phyloP scores from a whole-genome alignment of 2,888 invertebrate species.

The Oasisia sp. region DNA sequence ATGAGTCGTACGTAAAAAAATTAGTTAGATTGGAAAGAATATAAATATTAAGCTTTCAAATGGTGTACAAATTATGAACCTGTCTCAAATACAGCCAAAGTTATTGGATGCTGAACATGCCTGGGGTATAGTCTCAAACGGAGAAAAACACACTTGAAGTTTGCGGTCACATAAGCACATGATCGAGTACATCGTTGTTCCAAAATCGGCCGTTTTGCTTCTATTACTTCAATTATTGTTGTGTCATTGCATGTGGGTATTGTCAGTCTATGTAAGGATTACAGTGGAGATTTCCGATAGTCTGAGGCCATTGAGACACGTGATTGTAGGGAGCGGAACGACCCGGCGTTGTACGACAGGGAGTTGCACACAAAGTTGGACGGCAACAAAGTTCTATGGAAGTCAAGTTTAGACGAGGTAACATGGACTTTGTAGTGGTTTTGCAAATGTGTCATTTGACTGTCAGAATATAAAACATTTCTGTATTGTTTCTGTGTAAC shows the following conservation, averaged over 20 bases:
- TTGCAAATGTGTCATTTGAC: slow-evolving; percentile 13
- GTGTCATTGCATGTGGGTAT: not conserved
- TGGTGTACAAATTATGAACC: no score
- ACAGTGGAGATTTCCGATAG: not conserved
- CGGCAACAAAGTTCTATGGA: slow-evolving; percentile 69
- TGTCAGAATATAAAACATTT: not conserved
- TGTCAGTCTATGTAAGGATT: not conserved
- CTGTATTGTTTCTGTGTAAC: no score
- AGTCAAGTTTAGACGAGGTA: slow-evolving; percentile 53
- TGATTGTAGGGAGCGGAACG: slow-evolving; percentile 67
- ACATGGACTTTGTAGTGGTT: slow-evolving; percentile 24
- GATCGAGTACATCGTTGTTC: no score
- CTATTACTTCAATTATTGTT: not conserved
- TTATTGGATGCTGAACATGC: no score
- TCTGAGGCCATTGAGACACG: not conserved
- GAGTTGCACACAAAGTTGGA: slow-evolving; percentile 71
- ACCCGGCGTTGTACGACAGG: slow-evolving; percentile 73
- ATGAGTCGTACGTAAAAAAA: no score
- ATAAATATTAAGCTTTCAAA: no score
- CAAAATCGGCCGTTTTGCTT: no score
- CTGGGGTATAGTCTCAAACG: no score
- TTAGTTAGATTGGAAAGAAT: no score
- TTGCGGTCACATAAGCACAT: no score
- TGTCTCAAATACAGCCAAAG: no score
- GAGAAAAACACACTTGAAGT: no score